These are phyloP conservation scores for Anguilla rostrata DNA, from an alignment of 2,113 vertebrate species.

Conservation along the genomic window DNA sequence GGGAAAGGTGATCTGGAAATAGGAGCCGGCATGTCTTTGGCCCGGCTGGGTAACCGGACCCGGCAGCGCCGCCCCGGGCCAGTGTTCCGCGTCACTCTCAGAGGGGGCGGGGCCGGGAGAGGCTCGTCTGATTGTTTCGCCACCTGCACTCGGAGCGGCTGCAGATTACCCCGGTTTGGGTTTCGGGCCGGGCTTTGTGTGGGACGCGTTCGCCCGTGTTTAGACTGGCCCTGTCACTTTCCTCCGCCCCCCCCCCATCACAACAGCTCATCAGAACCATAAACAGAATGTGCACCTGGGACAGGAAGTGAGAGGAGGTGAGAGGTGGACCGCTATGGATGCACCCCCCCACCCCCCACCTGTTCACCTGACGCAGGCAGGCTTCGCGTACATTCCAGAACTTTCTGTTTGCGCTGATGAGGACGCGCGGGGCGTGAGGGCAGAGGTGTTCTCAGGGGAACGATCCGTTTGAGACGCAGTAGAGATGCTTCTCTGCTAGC, in stretches of 20 bases:
- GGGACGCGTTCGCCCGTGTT: constrained; percentile 64
- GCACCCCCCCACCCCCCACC: background rate
- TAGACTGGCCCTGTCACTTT: constrained; percentile 69
- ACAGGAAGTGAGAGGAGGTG: background rate
- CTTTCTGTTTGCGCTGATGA: constrained; percentile 59
- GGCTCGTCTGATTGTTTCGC: constrained; percentile 71
- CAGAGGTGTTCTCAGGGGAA: constrained; percentile 55
- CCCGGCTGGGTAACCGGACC: constrained; percentile 70
- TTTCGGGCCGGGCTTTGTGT: constrained; percentile 71
- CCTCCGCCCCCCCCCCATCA: constrained; percentile 41
- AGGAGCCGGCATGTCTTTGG: constrained; percentile 79
- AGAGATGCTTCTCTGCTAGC: constrained; percentile 64
- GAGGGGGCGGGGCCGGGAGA: background rate
- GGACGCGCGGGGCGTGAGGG: background rate
- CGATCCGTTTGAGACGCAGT: constrained; percentile 54
- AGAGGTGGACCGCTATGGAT: background rate
- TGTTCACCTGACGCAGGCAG: constrained; percentile 39
- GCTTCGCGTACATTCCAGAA: constrained; percentile 51
- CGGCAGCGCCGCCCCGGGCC: constrained; percentile 29
- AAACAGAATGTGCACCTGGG: background rate
- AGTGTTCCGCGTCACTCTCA: constrained; percentile 47
- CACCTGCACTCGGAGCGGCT: constrained; percentile 68
- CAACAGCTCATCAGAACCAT: background rate
- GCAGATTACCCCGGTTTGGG: constrained; percentile 61
- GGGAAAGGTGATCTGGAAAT: constrained; percentile 77